Base-by-base conservation (phyloP, 2,797 vertebrate species). In the Oreochromis grahami region DNA sequence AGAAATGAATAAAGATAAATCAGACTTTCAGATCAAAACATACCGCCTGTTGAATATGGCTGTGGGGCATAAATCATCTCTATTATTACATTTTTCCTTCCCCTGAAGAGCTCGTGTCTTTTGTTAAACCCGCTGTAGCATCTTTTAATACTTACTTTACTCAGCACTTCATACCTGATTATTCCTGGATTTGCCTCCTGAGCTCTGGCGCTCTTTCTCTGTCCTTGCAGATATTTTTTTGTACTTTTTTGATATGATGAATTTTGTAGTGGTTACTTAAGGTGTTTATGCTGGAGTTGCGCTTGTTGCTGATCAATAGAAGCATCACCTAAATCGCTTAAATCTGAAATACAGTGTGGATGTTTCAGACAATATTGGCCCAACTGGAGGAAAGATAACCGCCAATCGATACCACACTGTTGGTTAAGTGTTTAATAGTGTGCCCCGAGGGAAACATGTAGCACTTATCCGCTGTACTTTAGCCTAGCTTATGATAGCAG, bases 361-460 rank as follows among this genome's bases (percentile, higher is more conserved):
- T 50, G 10, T 82, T 91, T 93, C 60, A 77, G 86, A 84, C 74
- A 52, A 77, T 72, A 85, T 81, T 89, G 86, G 86, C 51, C 84
- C 70, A 32, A 90, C 85, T 72, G 83, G 86, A 90, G 74, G 86
- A 81, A 72, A 88, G 90, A 88, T 89, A 89, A 88, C 91, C 89
- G 29, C 89, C 36, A 21, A 92, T 94, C 93, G 45, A 95, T 94
- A 78, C 21, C 78, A 86, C 81, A 38, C 77, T 84, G 79, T 82
- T 88, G 86, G 91, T 91, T 92, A 86, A 92, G 90, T 94, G 89
- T 93, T 93, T 92, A 93, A 92, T 89, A 93, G 87, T 78, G 74
- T 21, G 77, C 87, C 92, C 90, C 55, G 17, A 8, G 92, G 92
- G 92, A 88, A 82, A 52, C 89, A 55, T 80, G 80, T 53, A 91